Base-by-base conservation (phyloP, 2,113 vertebrate species). In the Coregonus clupeaformis region DNA sequence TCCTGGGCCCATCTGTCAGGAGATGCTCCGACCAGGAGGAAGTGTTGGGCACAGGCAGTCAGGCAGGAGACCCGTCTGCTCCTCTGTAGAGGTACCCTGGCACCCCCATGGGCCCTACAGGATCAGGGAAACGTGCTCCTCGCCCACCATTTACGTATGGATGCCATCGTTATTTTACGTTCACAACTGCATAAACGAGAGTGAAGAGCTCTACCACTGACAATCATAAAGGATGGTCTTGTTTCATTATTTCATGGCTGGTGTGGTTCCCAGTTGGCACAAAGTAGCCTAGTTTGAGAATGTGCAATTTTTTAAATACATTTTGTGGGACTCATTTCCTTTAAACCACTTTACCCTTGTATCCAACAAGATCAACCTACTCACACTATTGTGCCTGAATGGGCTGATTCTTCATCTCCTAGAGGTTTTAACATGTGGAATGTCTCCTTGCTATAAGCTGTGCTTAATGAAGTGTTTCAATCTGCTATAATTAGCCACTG, bases 1-100 rank as follows among this genome's bases (percentile, higher is more conserved):
- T 91, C 88, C 86, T 74, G 81, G 86, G 85, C 87, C 92, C 92
- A 93, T 93, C 92, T 93, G 92, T 91, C 87, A 85, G 84, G 90
- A 91, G 7, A 42, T 42, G 36, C 36, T 42, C 9, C 9, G 36
- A 12, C 36, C 36, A 42, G 36, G 36, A 42, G 36, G 36, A 42
- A 42, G 36, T 42, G 36, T 42, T 42, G 36, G 36, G 36, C 36
- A 42, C 36, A 42, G 36, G 36, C 36, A 42, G 36, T 9, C 4
- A 14, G 79, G 87, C 87, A 78, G 89, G 69, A 89, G 88, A 88
- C 89, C 90, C 91, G 91, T 92, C 92, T 93, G 92, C 90, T 87
- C 77, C 83, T 85, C 75, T 83, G 64, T 52, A 71, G 81, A 88
- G 87, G 84, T 82, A 83, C 85, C 82, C 75, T 83, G 82, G 78